Percentiles rank a stretch among this genome's conserved stretches.
Conservation (phyloP, 92 coral and sea anemone genomes). For the Paramuricea clavata region DNA sequence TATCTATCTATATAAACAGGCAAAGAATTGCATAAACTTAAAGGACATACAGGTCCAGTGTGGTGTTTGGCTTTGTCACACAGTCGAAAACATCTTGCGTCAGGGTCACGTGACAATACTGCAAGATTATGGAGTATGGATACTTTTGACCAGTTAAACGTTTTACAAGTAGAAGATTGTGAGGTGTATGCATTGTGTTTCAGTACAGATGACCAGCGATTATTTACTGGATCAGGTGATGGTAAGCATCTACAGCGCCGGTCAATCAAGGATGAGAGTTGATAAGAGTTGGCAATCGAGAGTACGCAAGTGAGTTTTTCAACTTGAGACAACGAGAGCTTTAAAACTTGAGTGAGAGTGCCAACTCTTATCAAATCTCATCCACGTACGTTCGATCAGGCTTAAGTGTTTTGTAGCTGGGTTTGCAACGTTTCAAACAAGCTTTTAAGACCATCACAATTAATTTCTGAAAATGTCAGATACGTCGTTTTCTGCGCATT, state of each 20-base stretch:
- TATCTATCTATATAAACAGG: slow-evolving; percentile 49
- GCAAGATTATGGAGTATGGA: slow-evolving; percentile 73
- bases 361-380: too few relatives aligned
- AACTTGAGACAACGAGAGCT: too few relatives aligned
- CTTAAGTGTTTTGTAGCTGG: too few relatives aligned
- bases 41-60: slow-evolving; percentile 62
- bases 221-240: slow-evolving; percentile 69
- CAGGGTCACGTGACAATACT: slow-evolving; percentile 66
- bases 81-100: slow-evolving; percentile 55
- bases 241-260: neutral
- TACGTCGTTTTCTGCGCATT: too few relatives aligned
- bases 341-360: too few relatives aligned
- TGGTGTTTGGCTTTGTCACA: slow-evolving; percentile 65
- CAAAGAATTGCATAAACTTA: slow-evolving; percentile 60
- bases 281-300: too few relatives aligned
- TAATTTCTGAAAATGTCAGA: too few relatives aligned
- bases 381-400: too few relatives aligned
- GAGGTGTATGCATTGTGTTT: slow-evolving; percentile 65
- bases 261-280: too few relatives aligned
- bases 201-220: slow-evolving; percentile 48
- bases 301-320: too few relatives aligned
- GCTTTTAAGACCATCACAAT: too few relatives aligned
- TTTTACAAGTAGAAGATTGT: slow-evolving; percentile 50
- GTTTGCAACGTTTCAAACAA: too few relatives aligned
- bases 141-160: slow-evolving; percentile 35